Evolutionary conservation across 2,113 vertebrate species (phyloP), one percentile per base, ranked within the genome.

Genomic region (Meriones unguiculatus): DNA sequence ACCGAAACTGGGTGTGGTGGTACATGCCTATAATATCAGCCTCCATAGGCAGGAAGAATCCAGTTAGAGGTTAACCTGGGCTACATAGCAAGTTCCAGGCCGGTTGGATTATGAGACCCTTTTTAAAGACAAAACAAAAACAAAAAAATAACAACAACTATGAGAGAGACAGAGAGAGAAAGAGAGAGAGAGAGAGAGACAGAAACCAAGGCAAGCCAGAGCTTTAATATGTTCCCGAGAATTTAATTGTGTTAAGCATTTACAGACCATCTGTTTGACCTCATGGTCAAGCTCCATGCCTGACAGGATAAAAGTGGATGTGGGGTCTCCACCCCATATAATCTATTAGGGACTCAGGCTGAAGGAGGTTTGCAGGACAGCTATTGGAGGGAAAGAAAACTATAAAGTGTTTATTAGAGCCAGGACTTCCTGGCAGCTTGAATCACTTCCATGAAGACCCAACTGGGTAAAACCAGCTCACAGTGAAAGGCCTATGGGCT

Each of bases 211-310:
- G 50, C 24, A 76, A 88, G 25, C 1, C 20, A 87, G 41, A 73
- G 41, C 30, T 81, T 95, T 62, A 70, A 82, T 72, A 86, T 59
- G 11, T 70, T 73, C 67, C 62, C 67, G 88, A 78, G 90, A 89
- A 90, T 87, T 90, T 94, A 90, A 92, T 86, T 96, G 28, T 65
- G 32, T n/a, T 85, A 70, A 82, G 25, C 86, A 78, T 57, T 67
- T 80, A 24, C 54, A 46, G 78, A 50, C 72, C 3, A 24, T 57
- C 38, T 94, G 7, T 90, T 70, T 76, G 76, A 85, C 50, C 84
- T 95, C 62, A 90, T 50, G 24, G 75, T 86, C 67, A 78, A 67
- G 72, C 14, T 65, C 32, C 0, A 8, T 20, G 15, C 72, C 64
- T 87, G 75, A 5, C 25, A 18, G 22, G 50, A 38, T 80, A 87